Evolutionary conservation across 1,140 invertebrate species (phyloP), one percentile per base, ranked within the genome.

Genomic region (Hormaphis cornu): DNA sequence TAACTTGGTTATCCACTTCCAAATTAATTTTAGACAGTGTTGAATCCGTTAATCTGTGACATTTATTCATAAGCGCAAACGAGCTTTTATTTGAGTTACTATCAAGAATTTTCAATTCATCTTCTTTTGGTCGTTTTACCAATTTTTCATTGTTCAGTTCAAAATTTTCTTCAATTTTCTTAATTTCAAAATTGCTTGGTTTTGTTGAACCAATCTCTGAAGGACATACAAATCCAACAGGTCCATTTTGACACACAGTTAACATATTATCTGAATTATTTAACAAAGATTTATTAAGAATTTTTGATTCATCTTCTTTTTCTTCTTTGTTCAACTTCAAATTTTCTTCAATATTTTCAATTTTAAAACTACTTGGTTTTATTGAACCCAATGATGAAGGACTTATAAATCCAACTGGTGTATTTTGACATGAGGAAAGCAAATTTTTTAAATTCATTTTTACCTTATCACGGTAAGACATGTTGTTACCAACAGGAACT

Each of bases 371-470:
- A 4, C 8, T 48, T 35, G n/a, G 16, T 22, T 50, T 35, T 7
- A 48, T 50, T 16, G 33, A 14, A 16, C 22, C 20, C 33, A 66
- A 16, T 30, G 26, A 18, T 2, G 44, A 24, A 20, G 61, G 16
- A 66, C 33, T 33, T 33, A 42, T 44, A 66, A 66, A 66, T 26
- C 0, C 44, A 50, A 66, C 48, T n/a, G 61, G 42, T 16, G 22
- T 63, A 50, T 50, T 3, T 35, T 50, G 44, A 4, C n/a, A 28
- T 35, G 24, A 24, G 1, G 61, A 66, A 16, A 66, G 61, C 4
- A n/a, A n/a, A 5, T 66, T 66, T n/a, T 30, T 33, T 66, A 66
- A 66, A 66, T 66, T 66, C 44, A 66, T 48, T 50, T 66, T 66
- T 16, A 66, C 61, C 50, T 66, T 66, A 9, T 66, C 61, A 9